Evolutionary conservation across 1,140 invertebrate species (phyloP).

Genomic region (Caerostris darwini): DNA sequence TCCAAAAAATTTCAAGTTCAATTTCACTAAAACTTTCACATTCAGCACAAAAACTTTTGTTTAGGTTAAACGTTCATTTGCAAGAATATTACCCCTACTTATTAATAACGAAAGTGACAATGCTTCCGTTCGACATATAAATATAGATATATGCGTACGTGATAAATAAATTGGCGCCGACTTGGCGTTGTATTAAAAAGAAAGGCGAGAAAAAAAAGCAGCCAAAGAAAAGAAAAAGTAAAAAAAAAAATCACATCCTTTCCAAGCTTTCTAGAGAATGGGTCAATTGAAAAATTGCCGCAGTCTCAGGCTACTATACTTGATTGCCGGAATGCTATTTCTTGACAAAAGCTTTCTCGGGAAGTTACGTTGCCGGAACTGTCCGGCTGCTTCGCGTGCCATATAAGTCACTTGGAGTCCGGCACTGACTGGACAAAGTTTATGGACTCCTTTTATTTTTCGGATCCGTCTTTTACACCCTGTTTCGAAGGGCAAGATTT

Average conservation of each 20-base stretch:
- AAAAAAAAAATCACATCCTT: slow-evolving; percentile 39
- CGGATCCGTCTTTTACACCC: slow-evolving; percentile 3
- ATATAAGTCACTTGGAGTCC: slow-evolving; percentile 69
- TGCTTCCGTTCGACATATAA: not conserved
- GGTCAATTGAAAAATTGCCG: slow-evolving; percentile 74
- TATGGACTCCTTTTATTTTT: slow-evolving; percentile 44
- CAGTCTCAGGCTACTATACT: slow-evolving; percentile 68
- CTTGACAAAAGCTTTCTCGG: slow-evolving; percentile 73
- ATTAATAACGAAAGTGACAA: slow-evolving; percentile 13
- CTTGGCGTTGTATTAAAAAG: slow-evolving; percentile 54
- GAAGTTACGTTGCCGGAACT: slow-evolving; percentile 72
- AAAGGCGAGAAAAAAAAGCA: not conserved
- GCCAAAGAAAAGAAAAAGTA: not conserved
- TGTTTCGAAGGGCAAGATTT: not conserved
- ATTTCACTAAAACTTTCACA: not conserved
- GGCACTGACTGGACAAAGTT: slow-evolving; percentile 53
- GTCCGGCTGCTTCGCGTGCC: slow-evolving; percentile 70
- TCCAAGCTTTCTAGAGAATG: slow-evolving; percentile 44
- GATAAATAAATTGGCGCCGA: slow-evolving; percentile 69
- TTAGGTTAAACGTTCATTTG: not conserved
- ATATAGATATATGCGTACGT: not conserved
- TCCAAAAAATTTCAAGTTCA: not conserved
- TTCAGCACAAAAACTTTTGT: not conserved
- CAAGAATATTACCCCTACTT: not conserved
- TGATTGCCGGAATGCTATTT: slow-evolving; percentile 74